phyloP scores from a whole-genome alignment of 2,888 invertebrate species.

The Automeris io region DNA sequence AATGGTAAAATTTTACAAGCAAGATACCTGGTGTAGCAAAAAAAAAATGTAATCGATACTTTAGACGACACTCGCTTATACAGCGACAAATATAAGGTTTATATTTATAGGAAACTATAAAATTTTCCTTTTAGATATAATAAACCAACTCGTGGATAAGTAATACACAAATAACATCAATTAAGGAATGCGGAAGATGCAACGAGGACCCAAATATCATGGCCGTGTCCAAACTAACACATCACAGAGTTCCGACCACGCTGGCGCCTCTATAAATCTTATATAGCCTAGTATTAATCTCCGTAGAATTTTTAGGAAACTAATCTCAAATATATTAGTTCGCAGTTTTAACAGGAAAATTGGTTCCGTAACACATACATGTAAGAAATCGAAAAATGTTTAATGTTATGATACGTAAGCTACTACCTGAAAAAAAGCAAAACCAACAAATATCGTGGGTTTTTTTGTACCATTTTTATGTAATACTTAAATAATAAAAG shows the following conservation, averaged over 20 bases:
- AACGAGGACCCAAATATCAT: conserved; percentile 38
- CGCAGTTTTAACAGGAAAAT: conserved; percentile 27
- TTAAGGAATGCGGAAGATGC: conserved; percentile 62
- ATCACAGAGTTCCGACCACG: conserved; percentile 25
- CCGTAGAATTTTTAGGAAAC: conserved; percentile 20
- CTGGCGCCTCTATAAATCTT: conserved; percentile 22
- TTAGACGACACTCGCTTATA: no score
- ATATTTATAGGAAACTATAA: conserved; percentile 41
- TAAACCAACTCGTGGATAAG: conserved; percentile 40
- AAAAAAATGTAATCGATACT: no score
- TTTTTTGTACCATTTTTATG: no score
- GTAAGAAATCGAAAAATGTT: no score
- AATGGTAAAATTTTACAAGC: no score
- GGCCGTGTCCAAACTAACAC: conserved; percentile 28
- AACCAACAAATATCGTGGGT: no score
- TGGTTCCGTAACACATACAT: conserved; percentile 31
- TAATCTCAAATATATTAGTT: conserved; percentile 20
- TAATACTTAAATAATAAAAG: no score
- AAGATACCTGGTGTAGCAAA: no score
- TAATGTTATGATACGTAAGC: no score
- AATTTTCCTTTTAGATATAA: conserved; percentile 30
- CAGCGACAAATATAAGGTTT: conserved; percentile 12
- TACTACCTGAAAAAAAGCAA: not conserved
- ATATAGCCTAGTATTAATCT: conserved; percentile 20
- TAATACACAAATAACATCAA: conserved; percentile 53